These are phyloP conservation scores for Stenodema calcarata DNA, from an alignment of 2,888 invertebrate genomes.

Conservation along the genomic window DNA sequence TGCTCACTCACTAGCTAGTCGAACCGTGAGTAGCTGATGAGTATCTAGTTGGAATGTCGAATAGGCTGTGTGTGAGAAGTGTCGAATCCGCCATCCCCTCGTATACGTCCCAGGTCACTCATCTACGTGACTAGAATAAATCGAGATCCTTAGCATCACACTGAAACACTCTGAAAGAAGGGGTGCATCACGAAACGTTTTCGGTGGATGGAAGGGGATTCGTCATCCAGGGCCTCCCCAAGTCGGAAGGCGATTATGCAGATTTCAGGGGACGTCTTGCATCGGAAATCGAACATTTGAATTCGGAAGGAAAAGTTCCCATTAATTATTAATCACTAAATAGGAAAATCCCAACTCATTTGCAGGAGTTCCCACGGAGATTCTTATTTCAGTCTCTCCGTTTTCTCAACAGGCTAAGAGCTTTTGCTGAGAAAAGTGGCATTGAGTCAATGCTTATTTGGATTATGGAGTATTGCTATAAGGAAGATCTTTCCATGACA, in stretches of 20 bases:
- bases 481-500: too few relatives aligned
- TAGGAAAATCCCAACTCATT: conserved; percentile 6
- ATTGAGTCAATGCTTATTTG: too few relatives aligned
- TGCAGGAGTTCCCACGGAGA: neutral
- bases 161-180: neutral
- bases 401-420: neutral
- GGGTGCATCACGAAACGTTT: neutral
- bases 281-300: neutral
- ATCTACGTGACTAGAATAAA: too few relatives aligned
- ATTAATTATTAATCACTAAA: conserved; percentile 24
- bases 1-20: too few relatives aligned
- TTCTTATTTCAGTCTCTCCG: neutral
- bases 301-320: neutral
- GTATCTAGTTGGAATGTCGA: too few relatives aligned
- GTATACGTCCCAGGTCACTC: too few relatives aligned
- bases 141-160: too few relatives aligned
- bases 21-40: too few relatives aligned
- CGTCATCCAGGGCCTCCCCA: neutral
- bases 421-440: neutral
- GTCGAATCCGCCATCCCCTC: too few relatives aligned
- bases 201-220: neutral
- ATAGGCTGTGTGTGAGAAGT: too few relatives aligned
- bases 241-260: conserved; percentile 8
- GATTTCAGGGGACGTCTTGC: neutral
- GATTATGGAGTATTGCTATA: too few relatives aligned